A percentile compares a stretch with the other conserved stretches of the same genome.
Conservation (phyloP, 2,113 vertebrate genomes). For the Amblyornis subalaris region DNA sequence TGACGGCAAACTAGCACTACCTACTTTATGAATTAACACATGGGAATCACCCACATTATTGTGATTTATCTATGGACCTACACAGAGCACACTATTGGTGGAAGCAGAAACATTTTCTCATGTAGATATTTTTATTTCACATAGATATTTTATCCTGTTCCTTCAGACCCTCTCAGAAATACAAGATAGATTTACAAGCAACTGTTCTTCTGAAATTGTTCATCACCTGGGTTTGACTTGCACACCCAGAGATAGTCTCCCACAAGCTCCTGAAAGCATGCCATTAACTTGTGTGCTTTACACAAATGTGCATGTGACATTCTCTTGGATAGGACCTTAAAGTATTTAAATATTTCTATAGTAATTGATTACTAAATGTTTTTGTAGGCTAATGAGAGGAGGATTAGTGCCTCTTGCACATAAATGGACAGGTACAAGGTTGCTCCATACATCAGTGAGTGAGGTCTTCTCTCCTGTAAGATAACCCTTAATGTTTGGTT, state of each 20-base stretch:
- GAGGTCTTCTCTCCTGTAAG: neutral
- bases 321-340: neutral
- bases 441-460: neutral
- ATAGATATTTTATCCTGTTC: constrained; percentile 13
- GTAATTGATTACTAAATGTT: neutral
- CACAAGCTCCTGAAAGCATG: neutral
- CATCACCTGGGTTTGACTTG: neutral
- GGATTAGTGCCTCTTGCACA: neutral
- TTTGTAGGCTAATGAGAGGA: neutral
- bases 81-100: neutral
- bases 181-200: neutral
- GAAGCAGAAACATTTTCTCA: neutral
- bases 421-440: neutral
- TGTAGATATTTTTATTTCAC: neutral
- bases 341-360: neutral
- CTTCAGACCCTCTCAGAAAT: constrained; percentile 38
- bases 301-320: neutral
- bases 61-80: neutral
- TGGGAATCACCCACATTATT: neutral
- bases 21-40: constrained; percentile 26
- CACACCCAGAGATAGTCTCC: neutral
- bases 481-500: rapidly evolving
- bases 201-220: neutral
- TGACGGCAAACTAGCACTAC: neutral
- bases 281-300: neutral